These are phyloP conservation scores for Gadus chalcogrammus DNA, from an alignment of 2,113 vertebrate species.

Conservation along the genomic window DNA sequence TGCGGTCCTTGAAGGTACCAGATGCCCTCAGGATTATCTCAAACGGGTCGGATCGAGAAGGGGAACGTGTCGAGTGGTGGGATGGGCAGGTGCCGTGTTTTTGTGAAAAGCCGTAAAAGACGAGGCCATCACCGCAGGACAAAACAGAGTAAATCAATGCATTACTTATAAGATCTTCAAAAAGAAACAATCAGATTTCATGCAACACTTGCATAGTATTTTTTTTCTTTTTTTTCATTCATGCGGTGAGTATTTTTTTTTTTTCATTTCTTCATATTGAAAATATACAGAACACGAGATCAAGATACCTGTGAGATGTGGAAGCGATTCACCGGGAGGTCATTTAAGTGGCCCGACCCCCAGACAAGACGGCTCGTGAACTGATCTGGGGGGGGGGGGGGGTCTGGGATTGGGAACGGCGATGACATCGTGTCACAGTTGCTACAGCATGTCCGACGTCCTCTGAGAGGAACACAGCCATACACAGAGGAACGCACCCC, in stretches of 20 bases:
- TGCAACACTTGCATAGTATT: constrained; percentile 82
- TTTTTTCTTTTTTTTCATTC: constrained; percentile 65
- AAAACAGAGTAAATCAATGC: constrained; percentile 63
- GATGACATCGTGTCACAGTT: constrained; percentile 43
- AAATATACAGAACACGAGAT: constrained; percentile 74
- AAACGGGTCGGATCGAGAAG: neutral
- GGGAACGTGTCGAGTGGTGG: constrained; percentile 34
- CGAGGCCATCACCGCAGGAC: constrained; percentile 69
- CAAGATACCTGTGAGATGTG: constrained; percentile 67
- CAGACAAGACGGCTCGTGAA: constrained; percentile 33
- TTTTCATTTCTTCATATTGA: constrained; percentile 50
- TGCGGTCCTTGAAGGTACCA: constrained; percentile 27
- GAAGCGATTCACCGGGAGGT: constrained; percentile 58
- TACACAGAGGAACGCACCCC: constrained; percentile 6
- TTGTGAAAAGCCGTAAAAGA: constrained; percentile 61
- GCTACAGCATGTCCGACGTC: constrained; percentile 54
- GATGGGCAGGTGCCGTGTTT: constrained; percentile 20
- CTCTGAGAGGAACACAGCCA: constrained; percentile 29
- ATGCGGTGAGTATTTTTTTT: constrained; percentile 56
- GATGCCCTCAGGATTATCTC: constrained; percentile 21
- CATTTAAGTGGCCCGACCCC: constrained; percentile 21
- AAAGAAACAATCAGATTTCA: constrained; percentile 76
- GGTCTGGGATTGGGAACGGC: constrained; percentile 31
- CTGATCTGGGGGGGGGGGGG: constrained; percentile 27
- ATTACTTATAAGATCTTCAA: constrained; percentile 62